Evolutionary conservation across 1,140 invertebrate genomes (phyloP).

Genomic region (Penaeus chinensis): DNA sequence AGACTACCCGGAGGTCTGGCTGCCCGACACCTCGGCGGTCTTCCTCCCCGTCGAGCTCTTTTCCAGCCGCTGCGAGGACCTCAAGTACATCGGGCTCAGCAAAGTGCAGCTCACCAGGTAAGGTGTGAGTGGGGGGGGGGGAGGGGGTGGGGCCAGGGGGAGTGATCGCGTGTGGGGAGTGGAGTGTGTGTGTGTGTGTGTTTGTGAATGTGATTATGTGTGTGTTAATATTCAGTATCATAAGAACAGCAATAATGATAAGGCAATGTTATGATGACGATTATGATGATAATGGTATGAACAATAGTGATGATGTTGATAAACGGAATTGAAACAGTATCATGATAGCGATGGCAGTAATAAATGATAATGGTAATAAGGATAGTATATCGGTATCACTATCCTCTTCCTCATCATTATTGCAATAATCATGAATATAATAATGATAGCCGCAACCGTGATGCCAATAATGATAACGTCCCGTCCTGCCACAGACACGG

Average conservation of each 20-base stretch:
- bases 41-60: slow-evolving; percentile 59
- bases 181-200: background rate
- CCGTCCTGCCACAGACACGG: slow-evolving; percentile 3
- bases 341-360: too few species aligned
- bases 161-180: too few species aligned
- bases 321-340: too few species aligned
- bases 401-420: background rate
- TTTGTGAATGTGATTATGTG: background rate
- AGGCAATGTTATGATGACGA: too few species aligned
- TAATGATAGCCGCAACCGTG: background rate
- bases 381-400: too few species aligned
- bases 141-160: background rate
- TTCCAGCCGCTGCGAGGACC: slow-evolving; percentile 57
- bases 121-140: background rate
- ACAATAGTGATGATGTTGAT: too few species aligned
- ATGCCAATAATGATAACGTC: background rate
- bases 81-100: slow-evolving; percentile 61
- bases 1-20: slow-evolving; percentile 53
- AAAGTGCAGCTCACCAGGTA: slow-evolving; percentile 61
- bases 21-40: slow-evolving; percentile 35
- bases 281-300: too few species aligned
- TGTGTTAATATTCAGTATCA: background rate
- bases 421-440: background rate
- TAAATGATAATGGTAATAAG: too few species aligned
- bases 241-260: too few species aligned